Conservation (phyloP, 2,113 vertebrate genomes). For the Triplophysa tibetana region DNA sequence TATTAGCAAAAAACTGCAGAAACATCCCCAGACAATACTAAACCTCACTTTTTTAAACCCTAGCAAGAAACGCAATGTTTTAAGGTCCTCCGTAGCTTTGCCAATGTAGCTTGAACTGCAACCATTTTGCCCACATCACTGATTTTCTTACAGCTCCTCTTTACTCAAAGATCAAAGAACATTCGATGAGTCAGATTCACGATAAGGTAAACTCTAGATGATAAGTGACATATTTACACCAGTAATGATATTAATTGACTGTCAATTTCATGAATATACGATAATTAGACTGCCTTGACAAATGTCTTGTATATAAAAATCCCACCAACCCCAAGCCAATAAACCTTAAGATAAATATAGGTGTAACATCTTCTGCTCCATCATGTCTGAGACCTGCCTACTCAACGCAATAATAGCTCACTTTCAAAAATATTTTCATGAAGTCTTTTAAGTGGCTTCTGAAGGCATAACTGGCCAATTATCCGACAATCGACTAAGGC, state of each 20-base stretch:
- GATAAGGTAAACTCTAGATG: not conserved
- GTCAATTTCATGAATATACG: not conserved
- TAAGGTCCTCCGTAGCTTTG: not conserved
- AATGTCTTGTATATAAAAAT: slow-evolving; percentile 10
- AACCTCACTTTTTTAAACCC: not conserved
- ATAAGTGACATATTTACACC: not conserved
- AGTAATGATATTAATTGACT: not conserved
- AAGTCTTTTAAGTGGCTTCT: not conserved
- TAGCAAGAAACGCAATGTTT: not conserved
- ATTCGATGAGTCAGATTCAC: not conserved
- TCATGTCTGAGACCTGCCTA: slow-evolving; percentile 1
- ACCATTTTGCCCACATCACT: not conserved
- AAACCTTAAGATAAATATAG: not conserved
- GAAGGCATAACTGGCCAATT: not conserved
- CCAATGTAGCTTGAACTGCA: not conserved
- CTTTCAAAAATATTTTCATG: slow-evolving; percentile 22
- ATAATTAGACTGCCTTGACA: not conserved
- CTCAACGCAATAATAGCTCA: not conserved
- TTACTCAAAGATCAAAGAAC: not conserved
- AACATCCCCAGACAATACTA: not conserved
- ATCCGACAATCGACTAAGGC: not conserved
- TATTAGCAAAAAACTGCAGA: not conserved
- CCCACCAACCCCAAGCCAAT: slow-evolving; percentile 12
- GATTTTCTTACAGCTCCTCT: not conserved
- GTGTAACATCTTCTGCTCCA: not conserved